Percentiles rank a stretch among this genome's conserved stretches.
These are phyloP conservation scores for Notothenia rossii DNA, from an alignment of 2,113 vertebrate genomes.

Conservation along the genomic window DNA sequence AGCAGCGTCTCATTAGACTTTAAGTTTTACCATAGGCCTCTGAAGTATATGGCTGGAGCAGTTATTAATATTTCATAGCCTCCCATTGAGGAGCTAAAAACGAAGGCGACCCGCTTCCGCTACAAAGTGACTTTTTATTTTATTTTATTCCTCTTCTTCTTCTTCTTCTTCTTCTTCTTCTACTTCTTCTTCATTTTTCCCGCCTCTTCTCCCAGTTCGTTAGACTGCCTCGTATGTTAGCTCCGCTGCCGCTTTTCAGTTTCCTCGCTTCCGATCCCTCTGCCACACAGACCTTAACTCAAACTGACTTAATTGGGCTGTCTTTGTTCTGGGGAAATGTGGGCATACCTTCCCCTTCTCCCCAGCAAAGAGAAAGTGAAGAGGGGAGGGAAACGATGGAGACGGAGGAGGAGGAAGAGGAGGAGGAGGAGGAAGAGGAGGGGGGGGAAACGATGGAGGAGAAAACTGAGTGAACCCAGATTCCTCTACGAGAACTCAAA, in stretches of 20 bases:
- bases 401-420: neutral
- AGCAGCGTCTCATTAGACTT: constrained; percentile 85
- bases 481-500: constrained; percentile 32
- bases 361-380: constrained; percentile 53
- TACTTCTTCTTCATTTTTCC: constrained; percentile 48
- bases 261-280: constrained; percentile 64
- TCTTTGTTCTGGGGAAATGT: constrained; percentile 84
- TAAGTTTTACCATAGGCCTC: constrained; percentile 85
- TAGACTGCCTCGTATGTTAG: constrained; percentile 51
- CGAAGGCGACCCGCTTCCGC: constrained; percentile 80
- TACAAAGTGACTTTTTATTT: constrained; percentile 80
- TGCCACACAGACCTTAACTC: constrained; percentile 84
- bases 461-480: constrained; percentile 51
- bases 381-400: constrained; percentile 31
- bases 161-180: constrained; percentile 51
- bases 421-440: neutral
- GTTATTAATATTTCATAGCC: constrained; percentile 87
- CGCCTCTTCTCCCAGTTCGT: constrained; percentile 62
- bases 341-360: constrained; percentile 78
- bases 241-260: constrained; percentile 53
- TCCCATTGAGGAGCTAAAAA: constrained; percentile 84
- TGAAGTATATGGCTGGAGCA: constrained; percentile 85
- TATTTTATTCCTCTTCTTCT: constrained; percentile 31
- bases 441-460: constrained; percentile 36
- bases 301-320: constrained; percentile 87